Evolutionary conservation across 2,888 invertebrate genomes (phyloP).

Genomic region (Acleris laterana): DNA sequence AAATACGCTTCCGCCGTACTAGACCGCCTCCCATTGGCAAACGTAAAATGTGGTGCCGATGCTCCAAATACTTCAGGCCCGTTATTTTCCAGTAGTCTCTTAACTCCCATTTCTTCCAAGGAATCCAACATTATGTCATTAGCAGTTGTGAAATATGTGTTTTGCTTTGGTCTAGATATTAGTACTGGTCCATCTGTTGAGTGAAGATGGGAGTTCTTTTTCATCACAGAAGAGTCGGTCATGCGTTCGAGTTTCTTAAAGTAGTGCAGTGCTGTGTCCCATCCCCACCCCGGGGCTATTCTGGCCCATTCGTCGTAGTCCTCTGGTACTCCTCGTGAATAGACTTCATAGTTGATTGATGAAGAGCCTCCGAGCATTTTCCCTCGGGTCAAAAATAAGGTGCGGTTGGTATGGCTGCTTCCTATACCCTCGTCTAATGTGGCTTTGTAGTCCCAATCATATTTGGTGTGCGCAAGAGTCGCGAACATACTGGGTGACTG

Average conservation of each 20-base stretch:
- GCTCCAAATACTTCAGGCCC: conserved; percentile 54
- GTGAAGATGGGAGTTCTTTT: conserved; percentile 52
- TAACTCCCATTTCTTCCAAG: conserved; percentile 58
- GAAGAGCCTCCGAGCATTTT: conserved; percentile 64
- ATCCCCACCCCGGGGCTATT: conserved; percentile 60
- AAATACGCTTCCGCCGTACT: conserved; percentile 72
- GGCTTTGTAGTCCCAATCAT: conserved; percentile 57
- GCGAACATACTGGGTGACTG: conserved; percentile 59
- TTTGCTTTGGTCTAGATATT: conserved; percentile 52
- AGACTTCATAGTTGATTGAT: conserved; percentile 57
- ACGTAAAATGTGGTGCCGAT: conserved; percentile 55
- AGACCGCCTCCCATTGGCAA: conserved; percentile 63
- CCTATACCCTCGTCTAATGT: conserved; percentile 50
- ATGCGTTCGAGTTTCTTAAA: conserved; percentile 63
- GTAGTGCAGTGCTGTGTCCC: conserved; percentile 56
- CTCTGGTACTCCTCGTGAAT: conserved; percentile 56
- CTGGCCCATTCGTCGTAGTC: conserved; percentile 59
- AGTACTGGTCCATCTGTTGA: conserved; percentile 58
- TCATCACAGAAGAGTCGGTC: conserved; percentile 53
- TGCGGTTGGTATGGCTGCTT: conserved; percentile 45
- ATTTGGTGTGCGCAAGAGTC: conserved; percentile 51
- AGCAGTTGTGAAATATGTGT: conserved; percentile 45
- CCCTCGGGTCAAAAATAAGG: conserved; percentile 50
- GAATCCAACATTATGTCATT: conserved; percentile 53
- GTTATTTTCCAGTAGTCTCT: conserved; percentile 54